phyloP scores from a whole-genome alignment of 2,113 vertebrate genomes.

The Merops nubicus region DNA sequence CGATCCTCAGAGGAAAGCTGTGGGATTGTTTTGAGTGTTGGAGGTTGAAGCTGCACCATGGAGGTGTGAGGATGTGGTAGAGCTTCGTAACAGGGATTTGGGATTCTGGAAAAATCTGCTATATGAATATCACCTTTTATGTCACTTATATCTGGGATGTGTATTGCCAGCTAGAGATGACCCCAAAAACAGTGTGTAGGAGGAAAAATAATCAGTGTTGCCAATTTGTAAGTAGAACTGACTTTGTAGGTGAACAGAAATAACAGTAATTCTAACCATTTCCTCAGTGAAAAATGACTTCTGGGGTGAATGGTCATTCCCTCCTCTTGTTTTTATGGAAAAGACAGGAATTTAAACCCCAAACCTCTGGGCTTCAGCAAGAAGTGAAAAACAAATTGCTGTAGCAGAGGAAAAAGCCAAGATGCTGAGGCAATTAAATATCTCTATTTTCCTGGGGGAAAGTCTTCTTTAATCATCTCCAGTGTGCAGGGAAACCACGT shows the following conservation, averaged over 20 bases:
- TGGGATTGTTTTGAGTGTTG: accelerated
- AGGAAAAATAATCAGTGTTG: neutral
- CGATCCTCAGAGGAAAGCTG: neutral
- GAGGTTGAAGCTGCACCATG: neutral
- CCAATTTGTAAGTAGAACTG: neutral
- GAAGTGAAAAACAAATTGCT: neutral
- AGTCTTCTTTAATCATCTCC: neutral
- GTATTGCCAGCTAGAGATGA: neutral
- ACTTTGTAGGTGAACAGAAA: neutral
- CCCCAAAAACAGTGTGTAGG: neutral
- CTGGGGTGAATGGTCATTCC: neutral
- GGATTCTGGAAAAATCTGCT: neutral
- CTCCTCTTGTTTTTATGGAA: neutral
- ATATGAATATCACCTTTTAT: accelerated
- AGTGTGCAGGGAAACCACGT: neutral
- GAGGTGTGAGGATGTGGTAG: neutral
- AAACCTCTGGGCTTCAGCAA: neutral
- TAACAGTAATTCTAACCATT: neutral
- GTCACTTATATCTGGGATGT: neutral
- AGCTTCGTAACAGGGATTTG: neutral
- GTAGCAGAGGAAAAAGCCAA: neutral
- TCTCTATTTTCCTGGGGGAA: neutral
- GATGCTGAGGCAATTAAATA: neutral
- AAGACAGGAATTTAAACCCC: neutral
- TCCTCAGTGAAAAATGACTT: neutral